Percentiles rank a stretch among this genome's conserved stretches.
Conservation (phyloP, 30 jellyfish, hydroid and myxozoan genomes). For the Aurelia aurita complex sp. Pacific region DNA sequence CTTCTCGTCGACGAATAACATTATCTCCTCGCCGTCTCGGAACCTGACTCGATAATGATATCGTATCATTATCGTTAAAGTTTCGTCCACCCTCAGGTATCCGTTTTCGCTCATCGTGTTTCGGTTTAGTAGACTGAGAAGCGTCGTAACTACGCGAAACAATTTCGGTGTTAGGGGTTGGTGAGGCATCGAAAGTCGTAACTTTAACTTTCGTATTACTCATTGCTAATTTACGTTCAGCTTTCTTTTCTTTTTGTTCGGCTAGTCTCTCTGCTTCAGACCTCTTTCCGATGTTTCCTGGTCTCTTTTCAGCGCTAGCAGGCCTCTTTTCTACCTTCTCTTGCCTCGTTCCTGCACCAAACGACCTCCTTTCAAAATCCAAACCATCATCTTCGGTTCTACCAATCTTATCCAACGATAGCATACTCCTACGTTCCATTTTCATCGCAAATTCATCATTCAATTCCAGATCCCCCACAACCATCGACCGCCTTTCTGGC, state of each 20-base stretch:
- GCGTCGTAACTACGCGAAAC: conserved; percentile 1
- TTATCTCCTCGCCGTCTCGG: neutral
- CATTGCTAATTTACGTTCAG: neutral
- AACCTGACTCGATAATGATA: no score
- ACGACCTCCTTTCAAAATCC: conserved; percentile 19
- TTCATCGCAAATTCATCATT: conserved; percentile 67
- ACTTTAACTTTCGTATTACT: neutral
- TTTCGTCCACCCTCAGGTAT: no score
- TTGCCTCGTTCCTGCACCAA: neutral
- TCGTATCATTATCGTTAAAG: no score
- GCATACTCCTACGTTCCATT: conserved; percentile 54
- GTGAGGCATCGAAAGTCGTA: conserved; percentile 3
- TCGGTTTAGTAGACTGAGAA: no score
- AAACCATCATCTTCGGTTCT: neutral
- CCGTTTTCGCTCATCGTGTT: no score
- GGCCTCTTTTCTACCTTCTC: neutral
- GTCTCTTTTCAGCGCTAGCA: neutral
- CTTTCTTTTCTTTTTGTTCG: neutral
- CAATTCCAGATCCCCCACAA: conserved; percentile 44
- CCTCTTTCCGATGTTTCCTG: conserved; percentile 6
- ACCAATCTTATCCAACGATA: conserved; percentile 20
- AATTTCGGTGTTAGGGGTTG: neutral
- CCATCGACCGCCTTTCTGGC: conserved; percentile 29
- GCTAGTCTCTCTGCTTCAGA: neutral
- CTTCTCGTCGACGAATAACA: conserved; percentile 17